These are phyloP conservation scores for Acholoe squamosa DNA, from an alignment of 2,888 invertebrate genomes.

Conservation along the genomic window DNA sequence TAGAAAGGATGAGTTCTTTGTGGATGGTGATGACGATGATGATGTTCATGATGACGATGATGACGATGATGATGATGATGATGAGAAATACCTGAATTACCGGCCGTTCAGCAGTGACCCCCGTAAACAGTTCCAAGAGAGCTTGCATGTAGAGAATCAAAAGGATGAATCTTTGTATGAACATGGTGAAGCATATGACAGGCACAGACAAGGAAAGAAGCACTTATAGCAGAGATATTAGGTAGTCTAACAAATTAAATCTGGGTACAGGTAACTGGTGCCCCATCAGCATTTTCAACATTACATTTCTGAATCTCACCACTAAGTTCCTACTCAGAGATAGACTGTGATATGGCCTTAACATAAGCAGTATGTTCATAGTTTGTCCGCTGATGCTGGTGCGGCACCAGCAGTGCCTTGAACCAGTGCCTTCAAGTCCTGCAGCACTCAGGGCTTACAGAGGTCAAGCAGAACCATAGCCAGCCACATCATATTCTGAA, in stretches of 20 bases:
- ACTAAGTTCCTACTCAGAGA: constrained; percentile 30
- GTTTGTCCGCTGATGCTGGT: background rate
- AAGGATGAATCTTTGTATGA: constrained; percentile 36
- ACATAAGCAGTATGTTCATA: background rate
- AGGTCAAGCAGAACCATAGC: too few species aligned
- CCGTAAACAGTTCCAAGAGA: constrained; percentile 22
- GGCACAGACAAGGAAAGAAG: constrained; percentile 40
- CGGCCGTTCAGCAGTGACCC: constrained; percentile 48
- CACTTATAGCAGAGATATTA: constrained; percentile 44
- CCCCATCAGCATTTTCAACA: background rate
- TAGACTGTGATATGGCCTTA: constrained; percentile 28
- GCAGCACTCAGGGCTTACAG: too few species aligned
- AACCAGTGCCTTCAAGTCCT: too few species aligned
- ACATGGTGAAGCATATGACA: constrained; percentile 50
- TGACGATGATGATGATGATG: constrained; percentile 72
- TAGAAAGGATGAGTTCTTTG: constrained; percentile 72
- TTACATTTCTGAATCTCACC: background rate
- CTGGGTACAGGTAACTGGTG: background rate
- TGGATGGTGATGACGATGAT: constrained; percentile 74
- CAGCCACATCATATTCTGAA: too few species aligned
- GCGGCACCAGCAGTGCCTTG: background rate
- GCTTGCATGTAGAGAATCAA: background rate
- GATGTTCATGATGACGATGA: constrained; percentile 73
- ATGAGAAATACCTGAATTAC: background rate
- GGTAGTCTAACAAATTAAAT: constrained; percentile 33